Evolutionary conservation across 1,140 invertebrate species (phyloP).

Genomic region (Planococcus citri): DNA sequence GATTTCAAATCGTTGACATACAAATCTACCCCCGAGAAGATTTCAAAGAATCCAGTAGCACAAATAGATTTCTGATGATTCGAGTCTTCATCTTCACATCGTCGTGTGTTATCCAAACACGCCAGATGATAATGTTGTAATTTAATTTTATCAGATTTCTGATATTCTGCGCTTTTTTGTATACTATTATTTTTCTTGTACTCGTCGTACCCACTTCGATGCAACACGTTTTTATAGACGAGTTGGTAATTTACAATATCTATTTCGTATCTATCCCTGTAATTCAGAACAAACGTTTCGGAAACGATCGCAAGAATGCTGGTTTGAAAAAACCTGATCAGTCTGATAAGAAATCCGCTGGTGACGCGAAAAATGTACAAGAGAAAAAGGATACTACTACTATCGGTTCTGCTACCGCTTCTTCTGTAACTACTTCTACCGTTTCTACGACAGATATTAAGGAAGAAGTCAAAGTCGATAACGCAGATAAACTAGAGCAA

Average conservation of each 20-base stretch:
- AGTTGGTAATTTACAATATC: not conserved
- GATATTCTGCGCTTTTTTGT: not conserved
- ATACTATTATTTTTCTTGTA: not conserved
- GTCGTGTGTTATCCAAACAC: too few relatives aligned
- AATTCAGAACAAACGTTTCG: constrained; percentile 15
- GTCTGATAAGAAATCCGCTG: constrained; percentile 1
- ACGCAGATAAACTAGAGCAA: constrained; percentile 5
- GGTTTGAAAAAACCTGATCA: constrained; percentile 10
- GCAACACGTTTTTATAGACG: not conserved
- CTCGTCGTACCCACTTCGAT: not conserved
- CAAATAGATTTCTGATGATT: too few relatives aligned
- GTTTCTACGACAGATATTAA: not conserved
- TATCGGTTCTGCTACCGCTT: too few relatives aligned
- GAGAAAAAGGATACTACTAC: constrained; percentile 11
- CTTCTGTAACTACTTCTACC: too few relatives aligned
- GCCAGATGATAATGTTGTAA: too few relatives aligned
- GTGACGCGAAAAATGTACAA: not conserved
- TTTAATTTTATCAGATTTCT: too few relatives aligned
- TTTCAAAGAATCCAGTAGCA: too few relatives aligned
- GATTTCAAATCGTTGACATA: too few relatives aligned
- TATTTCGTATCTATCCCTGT: not conserved
- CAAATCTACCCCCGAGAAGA: too few relatives aligned
- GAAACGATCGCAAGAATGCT: constrained; percentile 12
- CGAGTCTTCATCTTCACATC: too few relatives aligned
- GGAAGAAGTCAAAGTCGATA: constrained; percentile 15